Evolutionary conservation across 2,888 invertebrate species (phyloP), one percentile per base, ranked within the genome.

Genomic region (Drosophila pegasa): DNA sequence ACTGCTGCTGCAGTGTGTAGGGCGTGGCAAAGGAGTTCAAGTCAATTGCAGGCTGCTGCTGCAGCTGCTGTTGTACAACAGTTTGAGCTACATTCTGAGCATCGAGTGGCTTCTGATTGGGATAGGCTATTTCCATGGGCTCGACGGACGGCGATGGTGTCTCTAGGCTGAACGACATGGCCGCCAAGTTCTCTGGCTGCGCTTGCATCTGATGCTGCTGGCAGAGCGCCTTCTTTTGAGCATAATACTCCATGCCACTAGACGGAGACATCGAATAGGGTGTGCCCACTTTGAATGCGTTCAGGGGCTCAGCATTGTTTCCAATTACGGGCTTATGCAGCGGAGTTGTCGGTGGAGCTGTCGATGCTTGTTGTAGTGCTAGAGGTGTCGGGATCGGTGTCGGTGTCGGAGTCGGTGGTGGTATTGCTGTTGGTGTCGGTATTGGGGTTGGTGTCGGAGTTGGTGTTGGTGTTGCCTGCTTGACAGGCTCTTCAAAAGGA

Each of bases 41-140:
- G 14, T 55, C 58, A 14, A 8, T 50, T 2, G 40, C 14, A 1
- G 45, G 1, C 45, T 45, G 52, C 18, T 61, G 50, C 20, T 58
- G 66, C 16, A 52, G 50, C 50, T 20, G 48, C 16, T 12, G 52
- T 33, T 8, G 52, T 27, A 27, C 12, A 16, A 16, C 38, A 20
- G 61, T 20, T 31, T 33, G 37, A 20, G 37, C 20, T 7, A 50
- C 5, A 10, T 59, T 41, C 31, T 31, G 10, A n/a, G n/a, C 12
- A 1, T 43, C 52, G 37, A 57, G 27, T 20, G 40, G 14, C 55
- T 62, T 48, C 2, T 66, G 62, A 18, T 25, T 69, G 1, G 80
- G 60, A 63, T 70, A 83, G 16, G 18, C 41, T 14, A 82, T 67
- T 31, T 83, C 80, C 82, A 83, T 85, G 8, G 68, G 20, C 6